A percentile compares a stretch with the other conserved stretches of the same genome.
phyloP scores from a whole-genome alignment of 2,888 invertebrate species.

The Syrphus vitripennis region DNA sequence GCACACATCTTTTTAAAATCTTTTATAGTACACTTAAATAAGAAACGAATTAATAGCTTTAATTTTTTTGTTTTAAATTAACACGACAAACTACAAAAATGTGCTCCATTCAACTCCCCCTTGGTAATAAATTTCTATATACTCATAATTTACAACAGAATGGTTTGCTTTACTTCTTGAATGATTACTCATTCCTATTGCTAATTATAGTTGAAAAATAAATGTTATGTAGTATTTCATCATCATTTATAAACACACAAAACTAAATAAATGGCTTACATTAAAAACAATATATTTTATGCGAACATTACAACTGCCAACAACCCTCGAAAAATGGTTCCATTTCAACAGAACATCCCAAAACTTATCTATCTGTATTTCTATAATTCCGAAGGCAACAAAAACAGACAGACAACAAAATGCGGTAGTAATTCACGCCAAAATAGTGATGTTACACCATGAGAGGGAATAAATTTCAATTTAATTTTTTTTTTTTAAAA shows the following conservation, averaged over 20 bases:
- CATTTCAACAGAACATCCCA: neutral
- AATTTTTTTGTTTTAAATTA: neutral
- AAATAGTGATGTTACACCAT: conserved; percentile 23
- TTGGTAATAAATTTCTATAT: neutral
- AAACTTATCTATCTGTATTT: neutral
- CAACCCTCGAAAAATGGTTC: conserved; percentile 12
- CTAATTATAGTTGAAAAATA: conserved; percentile 15
- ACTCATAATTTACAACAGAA: conserved; percentile 30
- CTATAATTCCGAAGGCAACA: too few relatives aligned
- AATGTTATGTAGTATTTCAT: conserved; percentile 10
- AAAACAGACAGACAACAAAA: neutral
- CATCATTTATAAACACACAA: neutral
- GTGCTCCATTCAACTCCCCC: neutral
- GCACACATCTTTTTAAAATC: too few relatives aligned
- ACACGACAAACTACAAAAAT: conserved; percentile 13
- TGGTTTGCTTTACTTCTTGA: neutral
- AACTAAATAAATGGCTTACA: conserved; percentile 5
- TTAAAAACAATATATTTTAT: conserved; percentile 6
- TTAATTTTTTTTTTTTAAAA: neutral
- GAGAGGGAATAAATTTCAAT: conserved; percentile 50
- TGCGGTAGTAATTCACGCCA: conserved; percentile 59
- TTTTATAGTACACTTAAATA: too few relatives aligned
- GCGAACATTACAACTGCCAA: neutral
- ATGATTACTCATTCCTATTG: conserved; percentile 9
- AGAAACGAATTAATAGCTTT: neutral